Percentiles rank a stretch among this genome's conserved stretches.
phyloP scores from a whole-genome alignment of 2,888 invertebrate genomes.

The Nematopogon swammerdamellus region DNA sequence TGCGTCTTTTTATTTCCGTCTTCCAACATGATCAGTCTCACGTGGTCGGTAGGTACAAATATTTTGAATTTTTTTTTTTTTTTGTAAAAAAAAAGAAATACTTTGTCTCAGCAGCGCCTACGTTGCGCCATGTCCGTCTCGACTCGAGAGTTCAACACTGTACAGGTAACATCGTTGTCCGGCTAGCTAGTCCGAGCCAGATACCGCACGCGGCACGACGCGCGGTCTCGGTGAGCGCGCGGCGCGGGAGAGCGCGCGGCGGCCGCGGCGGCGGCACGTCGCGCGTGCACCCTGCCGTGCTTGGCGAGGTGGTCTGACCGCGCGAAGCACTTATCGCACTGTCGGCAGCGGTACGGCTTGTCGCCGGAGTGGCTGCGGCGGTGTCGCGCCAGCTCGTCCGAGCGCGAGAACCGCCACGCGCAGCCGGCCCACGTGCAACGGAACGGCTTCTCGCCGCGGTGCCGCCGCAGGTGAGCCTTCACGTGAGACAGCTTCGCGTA shows the following conservation, averaged over 20 bases:
- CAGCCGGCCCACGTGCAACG: constrained; percentile 76
- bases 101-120: no score
- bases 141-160: no score
- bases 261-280: constrained; percentile 40
- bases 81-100: no score
- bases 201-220: no score
- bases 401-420: constrained; percentile 90
- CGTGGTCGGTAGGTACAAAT: no score
- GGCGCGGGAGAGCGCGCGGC: constrained; percentile 10
- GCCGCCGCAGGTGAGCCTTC: constrained; percentile 82
- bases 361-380: constrained; percentile 93
- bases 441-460: constrained; percentile 79
- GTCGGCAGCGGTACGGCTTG: constrained; percentile 87
- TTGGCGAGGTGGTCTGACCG: constrained; percentile 93
- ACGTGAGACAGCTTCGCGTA: constrained; percentile 90
- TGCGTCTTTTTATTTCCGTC: no score
- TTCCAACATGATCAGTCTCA: no score
- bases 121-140: no score
- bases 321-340: constrained; percentile 88
- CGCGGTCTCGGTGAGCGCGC: background rate
- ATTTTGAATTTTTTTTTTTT: no score
- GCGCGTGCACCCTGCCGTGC: constrained; percentile 81
- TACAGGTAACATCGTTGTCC: no score
- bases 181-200: no score
- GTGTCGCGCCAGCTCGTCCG: constrained; percentile 91